Conservation (phyloP, 2,888 invertebrate species). For the Mantis religiosa region DNA sequence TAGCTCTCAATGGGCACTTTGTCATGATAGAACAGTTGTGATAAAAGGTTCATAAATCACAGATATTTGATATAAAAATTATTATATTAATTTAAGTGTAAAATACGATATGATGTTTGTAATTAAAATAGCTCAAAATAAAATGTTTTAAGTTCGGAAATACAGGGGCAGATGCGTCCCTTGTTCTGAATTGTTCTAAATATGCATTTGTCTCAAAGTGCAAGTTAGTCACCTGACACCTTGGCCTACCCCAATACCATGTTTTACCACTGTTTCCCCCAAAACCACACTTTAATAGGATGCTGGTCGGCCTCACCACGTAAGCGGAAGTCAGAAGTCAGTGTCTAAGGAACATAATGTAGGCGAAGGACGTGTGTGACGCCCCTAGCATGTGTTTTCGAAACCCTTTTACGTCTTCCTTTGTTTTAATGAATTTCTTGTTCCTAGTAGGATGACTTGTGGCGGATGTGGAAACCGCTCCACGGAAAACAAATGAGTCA, state of each 20-base stretch:
- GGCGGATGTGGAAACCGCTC: background rate
- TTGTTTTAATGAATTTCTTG: background rate
- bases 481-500: background rate
- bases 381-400: background rate
- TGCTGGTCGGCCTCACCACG: background rate
- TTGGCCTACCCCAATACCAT: background rate
- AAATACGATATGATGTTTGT: too few relatives aligned
- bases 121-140: too few relatives aligned
- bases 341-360: background rate
- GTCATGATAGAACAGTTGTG: too few relatives aligned
- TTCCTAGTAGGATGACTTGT: background rate
- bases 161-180: too few relatives aligned
- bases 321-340: background rate
- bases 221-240: background rate
- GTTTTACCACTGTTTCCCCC: background rate
- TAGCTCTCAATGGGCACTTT: too few relatives aligned
- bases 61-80: too few relatives aligned
- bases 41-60: too few relatives aligned
- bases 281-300: background rate
- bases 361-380: background rate
- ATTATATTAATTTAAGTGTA: too few relatives aligned
- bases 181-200: too few relatives aligned
- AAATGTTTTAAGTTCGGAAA: too few relatives aligned
- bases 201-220: too few relatives aligned
- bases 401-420: background rate